phyloP scores from a whole-genome alignment of 2,113 vertebrate genomes.

The Antechinus stuartii region DNA sequence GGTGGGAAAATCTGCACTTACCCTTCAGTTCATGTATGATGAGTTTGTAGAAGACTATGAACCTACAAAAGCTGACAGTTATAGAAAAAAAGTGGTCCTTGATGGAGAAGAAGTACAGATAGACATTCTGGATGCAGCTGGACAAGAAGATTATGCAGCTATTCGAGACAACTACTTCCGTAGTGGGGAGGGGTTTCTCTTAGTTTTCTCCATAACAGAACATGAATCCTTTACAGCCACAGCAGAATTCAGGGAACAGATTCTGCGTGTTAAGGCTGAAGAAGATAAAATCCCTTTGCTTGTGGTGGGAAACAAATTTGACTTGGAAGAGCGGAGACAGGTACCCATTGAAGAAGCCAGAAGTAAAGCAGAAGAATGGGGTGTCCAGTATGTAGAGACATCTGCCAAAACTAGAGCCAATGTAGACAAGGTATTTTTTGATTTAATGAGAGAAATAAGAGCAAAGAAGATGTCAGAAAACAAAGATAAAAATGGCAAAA shows the following conservation, averaged over 20 bases:
- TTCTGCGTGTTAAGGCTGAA: slow-evolving; percentile 96
- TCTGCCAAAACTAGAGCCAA: slow-evolving; percentile 98
- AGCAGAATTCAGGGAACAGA: slow-evolving; percentile 98
- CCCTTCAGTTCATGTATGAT: slow-evolving; percentile 91
- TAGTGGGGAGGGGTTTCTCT: slow-evolving; percentile 96
- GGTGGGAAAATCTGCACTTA: slow-evolving; percentile 90
- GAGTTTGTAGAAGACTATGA: slow-evolving; percentile 99
- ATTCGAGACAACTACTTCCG: slow-evolving; percentile 99
- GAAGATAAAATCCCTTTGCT: slow-evolving; percentile 95
- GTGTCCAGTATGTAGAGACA: slow-evolving; percentile 97
- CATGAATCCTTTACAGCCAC: slow-evolving; percentile 95
- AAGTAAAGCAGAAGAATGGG: slow-evolving; percentile 91
- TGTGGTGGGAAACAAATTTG: slow-evolving; percentile 97
- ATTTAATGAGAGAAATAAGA: slow-evolving; percentile 97
- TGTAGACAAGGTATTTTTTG: slow-evolving; percentile 99
- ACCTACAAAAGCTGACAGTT: slow-evolving; percentile 99
- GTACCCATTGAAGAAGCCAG: slow-evolving; percentile 91
- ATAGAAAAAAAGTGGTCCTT: slow-evolving; percentile 98
- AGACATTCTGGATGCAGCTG: slow-evolving; percentile 93
- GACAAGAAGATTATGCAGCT: slow-evolving; percentile 98
- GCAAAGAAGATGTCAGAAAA: slow-evolving; percentile 97
- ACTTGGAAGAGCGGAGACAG: slow-evolving; percentile 95
- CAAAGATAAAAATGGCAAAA: slow-evolving; percentile 96
- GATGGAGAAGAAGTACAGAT: slow-evolving; percentile 99
- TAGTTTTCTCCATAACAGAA: slow-evolving; percentile 98